Conservation (phyloP, 2,797 vertebrate species). For the Pseudochirops corinnae region DNA sequence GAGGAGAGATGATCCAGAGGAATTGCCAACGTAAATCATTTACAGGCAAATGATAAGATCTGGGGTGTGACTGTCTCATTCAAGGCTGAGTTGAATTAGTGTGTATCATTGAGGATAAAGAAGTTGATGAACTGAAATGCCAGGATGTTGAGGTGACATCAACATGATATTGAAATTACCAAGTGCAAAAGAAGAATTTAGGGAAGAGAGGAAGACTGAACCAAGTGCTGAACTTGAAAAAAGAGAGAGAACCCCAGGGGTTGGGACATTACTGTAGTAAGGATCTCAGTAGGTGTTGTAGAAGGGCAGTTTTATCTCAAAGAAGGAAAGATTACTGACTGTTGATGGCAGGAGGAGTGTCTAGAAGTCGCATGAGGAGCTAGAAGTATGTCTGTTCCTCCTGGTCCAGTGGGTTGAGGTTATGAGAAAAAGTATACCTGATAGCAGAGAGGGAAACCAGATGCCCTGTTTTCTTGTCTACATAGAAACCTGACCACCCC, state of each 20-base stretch:
- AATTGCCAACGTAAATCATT: not conserved
- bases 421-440: not conserved
- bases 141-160: not conserved
- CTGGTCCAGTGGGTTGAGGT: not conserved
- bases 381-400: not conserved
- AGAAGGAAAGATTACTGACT: not conserved
- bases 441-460: not conserved
- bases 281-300: not conserved
- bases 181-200: not conserved
- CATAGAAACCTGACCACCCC: not conserved
- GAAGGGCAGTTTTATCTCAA: not conserved
- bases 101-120: not conserved
- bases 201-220: not conserved
- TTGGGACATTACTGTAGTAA: not conserved
- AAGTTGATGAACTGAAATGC: not conserved
- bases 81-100: not conserved
- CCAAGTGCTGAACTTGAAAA: not conserved
- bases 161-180: not conserved
- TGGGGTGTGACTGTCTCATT: not conserved
- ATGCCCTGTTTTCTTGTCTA: not conserved
- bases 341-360: not conserved
- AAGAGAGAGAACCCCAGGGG: not conserved
- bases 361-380: not conserved
- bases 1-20: not conserved
- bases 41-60: not conserved